A percentile compares a stretch with the other conserved stretches of the same genome.
phyloP scores from a whole-genome alignment of 2,888 invertebrate species.

The Nephrotoma appendiculata region DNA sequence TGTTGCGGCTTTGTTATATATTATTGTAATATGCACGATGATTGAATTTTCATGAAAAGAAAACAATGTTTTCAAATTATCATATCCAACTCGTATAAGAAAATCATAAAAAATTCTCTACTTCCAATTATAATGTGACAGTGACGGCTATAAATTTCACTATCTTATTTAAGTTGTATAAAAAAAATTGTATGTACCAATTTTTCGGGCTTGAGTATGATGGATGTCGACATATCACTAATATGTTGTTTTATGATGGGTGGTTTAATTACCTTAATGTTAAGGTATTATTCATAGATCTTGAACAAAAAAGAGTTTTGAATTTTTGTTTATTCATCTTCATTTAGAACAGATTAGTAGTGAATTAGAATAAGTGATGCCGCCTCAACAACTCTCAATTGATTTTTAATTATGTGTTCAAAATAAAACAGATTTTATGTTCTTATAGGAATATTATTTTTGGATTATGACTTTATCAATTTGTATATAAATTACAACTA shows the following conservation, averaged over 20 bases:
- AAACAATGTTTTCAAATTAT: background rate
- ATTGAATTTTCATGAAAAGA: background rate
- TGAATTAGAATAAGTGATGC: no score
- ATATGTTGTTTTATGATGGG: background rate
- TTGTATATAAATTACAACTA: no score
- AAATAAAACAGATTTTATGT: no score
- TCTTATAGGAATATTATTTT: no score
- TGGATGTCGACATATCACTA: background rate
- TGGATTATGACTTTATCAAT: no score
- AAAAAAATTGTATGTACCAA: no score
- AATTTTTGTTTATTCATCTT: no score
- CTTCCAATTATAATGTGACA: background rate
- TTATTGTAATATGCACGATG: background rate
- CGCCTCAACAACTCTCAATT: no score
- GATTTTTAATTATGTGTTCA: no score
- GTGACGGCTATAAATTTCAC: background rate
- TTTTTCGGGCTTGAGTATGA: background rate
- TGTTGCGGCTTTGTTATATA: background rate
- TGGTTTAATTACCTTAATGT: background rate
- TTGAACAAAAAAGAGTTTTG: no score
- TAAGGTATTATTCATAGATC: background rate
- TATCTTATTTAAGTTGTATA: background rate
- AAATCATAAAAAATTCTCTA: background rate
- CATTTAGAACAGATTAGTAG: no score
- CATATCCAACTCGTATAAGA: background rate